Conservation (phyloP, 2,797 vertebrate genomes). For the Esox masquinongy region DNA sequence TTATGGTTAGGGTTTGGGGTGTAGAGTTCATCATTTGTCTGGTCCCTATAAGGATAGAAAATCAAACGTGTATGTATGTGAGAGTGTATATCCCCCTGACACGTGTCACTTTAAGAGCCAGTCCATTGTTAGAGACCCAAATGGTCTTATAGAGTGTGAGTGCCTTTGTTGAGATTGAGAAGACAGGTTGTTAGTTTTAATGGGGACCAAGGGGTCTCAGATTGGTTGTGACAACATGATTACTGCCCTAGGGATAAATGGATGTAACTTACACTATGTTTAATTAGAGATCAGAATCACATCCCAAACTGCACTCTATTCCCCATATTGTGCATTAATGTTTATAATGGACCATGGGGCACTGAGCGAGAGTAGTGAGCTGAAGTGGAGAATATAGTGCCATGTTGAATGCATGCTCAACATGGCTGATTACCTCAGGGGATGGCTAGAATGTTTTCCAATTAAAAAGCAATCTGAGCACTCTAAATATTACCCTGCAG, state of each 20-base stretch:
- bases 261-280: constrained; percentile 37
- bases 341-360: too few species aligned
- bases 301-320: too few species aligned
- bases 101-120: too few species aligned
- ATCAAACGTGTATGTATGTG: too few species aligned
- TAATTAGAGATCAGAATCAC: too few species aligned
- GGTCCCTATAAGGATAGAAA: too few species aligned
- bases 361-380: too few species aligned
- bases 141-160: neutral
- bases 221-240: constrained; percentile 39
- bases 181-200: constrained; percentile 33
- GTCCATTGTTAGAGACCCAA: neutral
- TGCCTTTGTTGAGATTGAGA: constrained; percentile 25
- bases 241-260: constrained; percentile 56
- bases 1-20: too few species aligned
- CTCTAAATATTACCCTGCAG: constrained; percentile 58
- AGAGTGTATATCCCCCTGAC: too few species aligned
- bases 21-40: too few species aligned
- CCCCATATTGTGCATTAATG: too few species aligned
- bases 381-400: too few species aligned
- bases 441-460: constrained; percentile 53
- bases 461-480: constrained; percentile 72
- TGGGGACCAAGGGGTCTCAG: constrained; percentile 29
- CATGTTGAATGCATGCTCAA: constrained; percentile 28
- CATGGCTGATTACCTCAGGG: constrained; percentile 62